Base-by-base conservation (phyloP, 2,797 vertebrate genomes). In the Poecile montanus region DNA sequence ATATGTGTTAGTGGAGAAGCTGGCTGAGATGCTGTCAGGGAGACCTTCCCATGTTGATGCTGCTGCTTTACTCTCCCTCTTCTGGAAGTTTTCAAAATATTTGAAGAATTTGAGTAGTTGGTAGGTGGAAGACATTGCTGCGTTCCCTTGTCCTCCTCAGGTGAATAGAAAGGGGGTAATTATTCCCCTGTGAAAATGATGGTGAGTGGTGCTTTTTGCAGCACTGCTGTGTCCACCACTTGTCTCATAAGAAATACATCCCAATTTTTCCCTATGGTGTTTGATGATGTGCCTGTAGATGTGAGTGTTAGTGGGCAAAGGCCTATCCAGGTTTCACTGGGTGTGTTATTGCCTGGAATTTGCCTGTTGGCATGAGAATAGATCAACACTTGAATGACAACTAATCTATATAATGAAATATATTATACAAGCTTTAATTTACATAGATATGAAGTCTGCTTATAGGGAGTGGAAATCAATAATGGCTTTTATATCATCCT, bases 381-480 rank as follows among this genome's bases (percentile, higher is more conserved):
- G 74, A 73, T 70, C 34, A 53, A 44, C 0, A 0, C 76, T 63
- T 57, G 86, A 95, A 86, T 91, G 95, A 67, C 87, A 94, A 11
- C 75, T 83, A 83, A 94, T 95, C 90, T 83, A 79, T 95, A 86
- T 47, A 81, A 53, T 66, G 53, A 89, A 91, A 88, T 78, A 62
- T 26, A 50, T 87, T 73, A 63, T 10, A 62, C 80, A 90, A 13
- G 88, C 74, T 89, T 96, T 93, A 85, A 96, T 95, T 93, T 96
- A 82, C 88, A 86, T 66, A 83, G 77, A 94, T 83, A 91, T 95
- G 81, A 94, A 93, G 67, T 70, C 91, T 86, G 71, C 82, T 91
- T 92, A 63, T 53, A 40, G 53, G 53, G 80, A 94, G 60, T 65
- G 48, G 87, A 94, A 91, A 97, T 97, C 94, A 95, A 94, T 94